Conservation (phyloP, 2,888 invertebrate genomes). For the Tetheella fluctuosa region DNA sequence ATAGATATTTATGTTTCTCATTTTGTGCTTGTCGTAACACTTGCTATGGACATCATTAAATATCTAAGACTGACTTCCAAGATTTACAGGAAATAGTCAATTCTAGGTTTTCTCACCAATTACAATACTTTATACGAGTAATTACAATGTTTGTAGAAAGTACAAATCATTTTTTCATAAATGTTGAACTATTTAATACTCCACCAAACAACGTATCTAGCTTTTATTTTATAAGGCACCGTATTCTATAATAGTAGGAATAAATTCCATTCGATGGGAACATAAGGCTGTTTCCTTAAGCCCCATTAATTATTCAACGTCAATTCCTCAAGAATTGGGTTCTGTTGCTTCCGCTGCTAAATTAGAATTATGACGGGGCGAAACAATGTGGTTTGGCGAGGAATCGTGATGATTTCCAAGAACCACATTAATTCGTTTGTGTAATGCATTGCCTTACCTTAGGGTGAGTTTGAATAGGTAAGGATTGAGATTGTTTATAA, state of each 20-base stretch:
- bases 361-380: constrained; percentile 60
- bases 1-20: neutral
- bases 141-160: neutral
- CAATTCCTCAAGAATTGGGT: constrained; percentile 57
- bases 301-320: constrained; percentile 70
- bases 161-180: neutral
- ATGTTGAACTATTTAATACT: too few species aligned
- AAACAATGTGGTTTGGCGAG: constrained; percentile 54
- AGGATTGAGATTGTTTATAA: neutral
- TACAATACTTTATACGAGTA: neutral
- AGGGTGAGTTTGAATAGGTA: neutral
- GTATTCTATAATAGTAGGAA: constrained; percentile 8
- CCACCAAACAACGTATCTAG: neutral
- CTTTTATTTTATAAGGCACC: constrained; percentile 13
- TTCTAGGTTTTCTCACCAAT: neutral
- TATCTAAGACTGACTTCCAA: neutral
- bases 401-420: constrained; percentile 52
- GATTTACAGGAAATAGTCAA: neutral
- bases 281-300: constrained; percentile 29
- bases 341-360: constrained; percentile 37
- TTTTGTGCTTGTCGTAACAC: too few species aligned
- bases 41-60: neutral
- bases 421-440: constrained; percentile 32
- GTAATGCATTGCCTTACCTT: constrained; percentile 3
- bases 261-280: constrained; percentile 8